Base-by-base conservation (phyloP, 2,113 vertebrate genomes). In the Semicossyphus pulcher region DNA sequence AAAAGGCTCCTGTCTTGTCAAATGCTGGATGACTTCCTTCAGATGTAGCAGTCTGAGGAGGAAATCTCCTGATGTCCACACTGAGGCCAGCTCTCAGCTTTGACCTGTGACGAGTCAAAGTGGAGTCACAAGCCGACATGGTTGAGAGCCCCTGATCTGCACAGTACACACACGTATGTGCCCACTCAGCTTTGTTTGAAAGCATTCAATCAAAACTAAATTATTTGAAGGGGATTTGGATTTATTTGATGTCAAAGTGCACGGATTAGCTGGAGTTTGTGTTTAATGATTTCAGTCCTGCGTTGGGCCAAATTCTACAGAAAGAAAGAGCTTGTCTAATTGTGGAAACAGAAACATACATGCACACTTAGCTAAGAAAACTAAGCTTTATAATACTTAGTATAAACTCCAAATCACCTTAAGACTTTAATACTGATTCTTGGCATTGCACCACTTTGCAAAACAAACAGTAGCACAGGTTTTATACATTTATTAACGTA, bases 401-500 rank as follows among this genome's bases (percentile, higher is more conserved):
- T 64, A 20, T 64, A 63, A 42, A 16, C 15, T 37, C n/a, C 14
- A 45, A 34, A 69, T 65, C 3, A 11, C 16, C 9, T 20, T 31
- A 49, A 68, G 1, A 42, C 12, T 32, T 72, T 34, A 31, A 29
- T 16, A 36, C 21, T 12, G 25, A 49, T 5, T 28, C 4, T 67
- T 70, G n/a, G 7, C 23, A 52, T n/a, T 62, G 10, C 4, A 53
- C n/a, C 15, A 8, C 9, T 28, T 34, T 47, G 12, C 21, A 31
- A 47, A 39, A 41, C 9, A 32, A 49, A 67, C 41, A 60, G 44
- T 56, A 10, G 9, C n/a, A 0, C 12, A 4, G 11, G 18, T 56
- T 63, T 39, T 10, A 74, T 37, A 61, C 12, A 57, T 83, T 76
- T 77, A 61, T 86, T 77, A 56, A 73, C 64, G 10, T 28, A 49